Conservation (phyloP, 2,888 invertebrate genomes). For the Tipula vernalis region DNA sequence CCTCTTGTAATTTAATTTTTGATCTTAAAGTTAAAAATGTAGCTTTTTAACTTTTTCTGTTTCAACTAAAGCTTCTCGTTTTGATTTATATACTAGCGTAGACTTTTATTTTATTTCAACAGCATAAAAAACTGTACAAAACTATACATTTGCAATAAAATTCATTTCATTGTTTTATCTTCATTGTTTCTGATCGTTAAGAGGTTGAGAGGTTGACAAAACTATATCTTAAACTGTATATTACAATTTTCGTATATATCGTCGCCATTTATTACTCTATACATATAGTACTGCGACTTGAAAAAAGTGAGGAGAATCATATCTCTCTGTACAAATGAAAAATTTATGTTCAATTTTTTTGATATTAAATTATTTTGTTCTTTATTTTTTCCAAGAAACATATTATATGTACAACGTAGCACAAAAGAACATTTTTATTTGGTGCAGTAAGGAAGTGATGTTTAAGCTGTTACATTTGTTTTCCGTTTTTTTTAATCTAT, state of each 20-base stretch:
- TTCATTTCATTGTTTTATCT: not conserved
- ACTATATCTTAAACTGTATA: not conserved
- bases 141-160: not conserved
- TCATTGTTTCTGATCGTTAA: constrained; percentile 4
- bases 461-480: not conserved
- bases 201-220: not conserved
- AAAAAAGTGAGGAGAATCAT: not conserved
- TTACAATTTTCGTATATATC: not conserved
- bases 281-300: not conserved
- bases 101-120: not conserved
- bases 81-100: not conserved
- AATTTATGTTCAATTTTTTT: not conserved
- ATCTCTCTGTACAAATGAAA: not conserved
- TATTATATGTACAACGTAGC: not conserved
- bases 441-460: not conserved
- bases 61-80: not conserved
- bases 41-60: not conserved
- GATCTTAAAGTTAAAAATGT: not conserved
- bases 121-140: not conserved
- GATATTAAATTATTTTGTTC: not conserved
- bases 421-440: not conserved
- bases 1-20: not conserved
- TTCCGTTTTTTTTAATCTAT: not conserved
- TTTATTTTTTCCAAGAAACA: not conserved
- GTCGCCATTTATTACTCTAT: not conserved